Evolutionary conservation across 2,888 invertebrate genomes (phyloP), one percentile per base, ranked within the genome.

Genomic region (Calliphora vomitoria): DNA sequence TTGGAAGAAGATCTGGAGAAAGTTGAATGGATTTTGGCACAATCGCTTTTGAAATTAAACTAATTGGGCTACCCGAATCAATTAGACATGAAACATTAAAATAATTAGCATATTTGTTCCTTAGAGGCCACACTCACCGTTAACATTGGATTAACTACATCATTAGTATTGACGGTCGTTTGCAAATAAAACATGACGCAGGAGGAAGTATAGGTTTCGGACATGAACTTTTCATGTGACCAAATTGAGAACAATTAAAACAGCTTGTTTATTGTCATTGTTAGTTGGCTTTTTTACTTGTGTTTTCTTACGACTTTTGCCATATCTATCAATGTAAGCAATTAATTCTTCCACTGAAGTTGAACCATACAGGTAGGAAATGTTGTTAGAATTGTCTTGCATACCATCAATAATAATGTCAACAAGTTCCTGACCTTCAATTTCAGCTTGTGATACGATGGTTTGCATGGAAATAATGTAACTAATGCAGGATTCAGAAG

Each of bases 201-300:
- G 68, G 25, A 31, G 66, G 66, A 11, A 20, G 66, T 4, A 66
- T 18, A 3, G 41, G 66, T 66, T 66, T 66, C 10, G 44, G 47
- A 10, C 68, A 68, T 8, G 50, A 20, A 10, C 31, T 68, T 50
- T 68, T 68, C 47, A 31, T 31, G 8, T 47, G 47, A n/a, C 47
- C 68, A 50, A 68, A 68, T 18, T 68, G 20, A 8, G 47, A 68
- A 20, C 47, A 68, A 68, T 68, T 68, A 31, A 31, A 50, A 50
- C 18, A 25, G 6, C 69, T 11, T 10, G 25, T 15, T 66, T 66
- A 8, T 66, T 25, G 2, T 31, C 31, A 44, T 20, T 15, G n/a
- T 44, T 66, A 20, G 1, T 44, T 44, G 20, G 11, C 8, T n/a
- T 11, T 44, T n/a, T 41, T 44, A 44, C 18, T 20, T 11, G 41